Base-by-base conservation (phyloP, 1,140 invertebrate species). In the Solen grandis region DNA sequence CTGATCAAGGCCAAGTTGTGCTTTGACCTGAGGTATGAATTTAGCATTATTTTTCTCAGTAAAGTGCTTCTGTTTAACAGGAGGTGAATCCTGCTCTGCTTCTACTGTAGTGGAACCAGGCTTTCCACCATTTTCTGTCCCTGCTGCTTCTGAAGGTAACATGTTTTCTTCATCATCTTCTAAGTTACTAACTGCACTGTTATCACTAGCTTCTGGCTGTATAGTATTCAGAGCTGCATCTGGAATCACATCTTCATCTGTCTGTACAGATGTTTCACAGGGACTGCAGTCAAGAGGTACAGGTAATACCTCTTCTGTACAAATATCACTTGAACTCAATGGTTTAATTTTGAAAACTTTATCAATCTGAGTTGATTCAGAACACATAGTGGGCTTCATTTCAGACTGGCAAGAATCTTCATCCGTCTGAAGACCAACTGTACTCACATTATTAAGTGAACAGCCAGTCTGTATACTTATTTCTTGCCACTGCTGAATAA, bases 401-500 rank as follows among this genome's bases (percentile, higher is more conserved):
- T 74, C 63, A 27, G 29, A 25, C 14, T 63, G 8, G 5, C 22
- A 33, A 50, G 3, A 55, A 68, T 76, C 57, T 16, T 60, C 74
- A 72, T 86, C 84, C 22, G 88, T 87, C 41, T 88, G 85, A 5
- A 80, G 68, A 36, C 70, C 84, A 29, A 82, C 50, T 46, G 70
- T 82, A 5, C 68, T 62, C 8, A 84, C 19, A 66, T 86, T 68
- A 19, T 74, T 59, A 25, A 89, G 46, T 5, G 87, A 88, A 3
- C 25, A 31, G 41, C 80, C 72, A 50, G 88, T 89, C 65, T 89
- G 88, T 27, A 85, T 86, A 31, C 41, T 84, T 33, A 70, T 86
- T 62, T 35, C 50, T 16, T 62, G 65, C 55, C 78, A 60, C 14
- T 80, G 57, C 33, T 57, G 50, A 41, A 75, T 38, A 38, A 70